Conservation (phyloP, 2,113 vertebrate species). For the Chionomys nivalis region DNA sequence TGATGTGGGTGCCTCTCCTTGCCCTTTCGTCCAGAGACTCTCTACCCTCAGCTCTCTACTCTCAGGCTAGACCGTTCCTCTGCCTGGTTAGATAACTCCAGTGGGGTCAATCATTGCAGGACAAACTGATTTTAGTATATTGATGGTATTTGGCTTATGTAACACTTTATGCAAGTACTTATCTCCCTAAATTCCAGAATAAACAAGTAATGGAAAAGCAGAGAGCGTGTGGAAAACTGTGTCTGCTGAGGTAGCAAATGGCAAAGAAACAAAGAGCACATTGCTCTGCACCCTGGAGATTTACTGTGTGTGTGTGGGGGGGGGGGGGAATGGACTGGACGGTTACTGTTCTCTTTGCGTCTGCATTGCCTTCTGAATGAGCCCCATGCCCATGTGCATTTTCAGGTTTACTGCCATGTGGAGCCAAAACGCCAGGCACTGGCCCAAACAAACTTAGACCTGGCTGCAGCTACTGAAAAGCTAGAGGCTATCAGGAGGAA, state of each 20-base stretch:
- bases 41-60: not conserved
- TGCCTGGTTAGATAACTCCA: not conserved
- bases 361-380: not conserved
- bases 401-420: constrained; percentile 89
- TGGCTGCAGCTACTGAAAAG: constrained; percentile 88
- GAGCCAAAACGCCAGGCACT: constrained; percentile 87
- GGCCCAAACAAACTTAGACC: constrained; percentile 87
- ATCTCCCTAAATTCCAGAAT: not conserved
- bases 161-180: not conserved
- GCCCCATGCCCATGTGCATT: not conserved
- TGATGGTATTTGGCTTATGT: not conserved
- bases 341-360: not conserved
- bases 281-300: not conserved
- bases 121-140: not conserved
- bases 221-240: not conserved
- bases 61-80: not conserved
- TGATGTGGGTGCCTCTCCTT: not conserved
- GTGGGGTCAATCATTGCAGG: not conserved
- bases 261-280: not conserved
- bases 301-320: not conserved
- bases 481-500: constrained; percentile 87
- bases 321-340: no score
- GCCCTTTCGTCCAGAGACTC: not conserved
- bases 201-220: not conserved
- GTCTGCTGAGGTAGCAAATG: not conserved